Base-by-base conservation (phyloP, 2,888 invertebrate species). In the Scelioninae gen. 2 region DNA sequence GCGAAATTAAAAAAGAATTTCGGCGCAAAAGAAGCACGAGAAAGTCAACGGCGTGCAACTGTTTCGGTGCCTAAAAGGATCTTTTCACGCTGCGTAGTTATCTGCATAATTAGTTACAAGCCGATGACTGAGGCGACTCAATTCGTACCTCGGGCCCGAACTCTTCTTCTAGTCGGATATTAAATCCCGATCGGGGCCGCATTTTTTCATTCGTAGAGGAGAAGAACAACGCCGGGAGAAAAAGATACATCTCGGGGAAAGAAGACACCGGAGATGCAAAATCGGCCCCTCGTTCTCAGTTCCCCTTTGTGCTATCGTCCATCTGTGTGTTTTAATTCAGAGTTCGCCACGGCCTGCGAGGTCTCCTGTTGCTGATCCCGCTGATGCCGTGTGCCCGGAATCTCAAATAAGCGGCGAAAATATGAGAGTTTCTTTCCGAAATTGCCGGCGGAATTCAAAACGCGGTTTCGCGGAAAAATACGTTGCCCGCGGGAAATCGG, bases 101-200 rank as follows among this genome's bases (percentile, higher is more conserved):
- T 82, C 82, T 80, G 79, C 78, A 81, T 82, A 82, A 81, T 82
- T 82, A 82, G 81, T 82, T 81, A 80, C 79, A 65, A 76, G 77
- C 61, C 78, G 77, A 63, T 67, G 64, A 68, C 52, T 78, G 72
- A 78, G 80, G 80, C 78, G 78, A 81, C 79, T 81, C 80, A 81
- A 82, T 82, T 78, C 79, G 78, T 77, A 75, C 70, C 65, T 60
- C 35, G 46, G 37, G 31, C 28, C 55, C 45, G 15, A 64, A 61
- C 43, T 58, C 69, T 39, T 58, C 69, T 39, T 39, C 63, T 67
- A 69, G 70, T 58, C 76, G 65, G 78, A 76, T 78, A 76, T 68
- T 75, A 69, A 70, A 75, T 61, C 50, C 65, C 73, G 74, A 78
- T 78, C 77, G 68, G n/a, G 69, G 63, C 31, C 67, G 74, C 68